Base-by-base conservation (phyloP, 2,888 invertebrate genomes). In the Drosophila heteroneura region DNA sequence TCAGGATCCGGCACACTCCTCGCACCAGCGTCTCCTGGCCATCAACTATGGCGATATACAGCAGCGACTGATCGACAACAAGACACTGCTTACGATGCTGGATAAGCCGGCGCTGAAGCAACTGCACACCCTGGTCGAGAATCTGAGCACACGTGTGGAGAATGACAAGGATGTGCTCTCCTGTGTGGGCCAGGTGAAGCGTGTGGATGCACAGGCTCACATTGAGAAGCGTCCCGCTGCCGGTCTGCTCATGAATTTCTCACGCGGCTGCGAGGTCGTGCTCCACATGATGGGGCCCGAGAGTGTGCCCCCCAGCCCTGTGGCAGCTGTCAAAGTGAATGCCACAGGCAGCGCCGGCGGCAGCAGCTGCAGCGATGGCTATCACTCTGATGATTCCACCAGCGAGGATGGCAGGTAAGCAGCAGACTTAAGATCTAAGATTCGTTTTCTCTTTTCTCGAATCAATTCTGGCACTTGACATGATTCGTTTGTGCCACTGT, bases 21-120 rank as follows among this genome's bases (percentile, higher is more conserved):
- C 97, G 51, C 98, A 98, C 94, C 98, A 98, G 93, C 95, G 98
- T 32, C 96, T 98, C 56, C 94, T 98, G 77, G 97, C 97, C 59
- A 95, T 98, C 67, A 96, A 96, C 60, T 96, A 97, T 90, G 95
- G 96, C 12, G 98, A 98, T 92, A 97, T 98, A 59, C 98, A 98
- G 92, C 96, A 97, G 82, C 94, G 98, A 1, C 94, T 98, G 64
- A 98, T 98, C 89, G 98, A 98, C 94, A 98, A 98, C 94, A 98
- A 98, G 93, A 97, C 97, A 0, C 94, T 98, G 44, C 94, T 98
- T 74, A 98, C 98, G 54, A 96, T 97, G 70, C 94, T 98, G 82
- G 97, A 97, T 91, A 97, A 97, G 92, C 96, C 96, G 37, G 96
- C 96, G 5, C 93, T 98, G 83, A 96, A 97, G 88, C 96, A 97